Conservation (phyloP, 2,888 invertebrate species). For the Eupithecia dodoneata region DNA sequence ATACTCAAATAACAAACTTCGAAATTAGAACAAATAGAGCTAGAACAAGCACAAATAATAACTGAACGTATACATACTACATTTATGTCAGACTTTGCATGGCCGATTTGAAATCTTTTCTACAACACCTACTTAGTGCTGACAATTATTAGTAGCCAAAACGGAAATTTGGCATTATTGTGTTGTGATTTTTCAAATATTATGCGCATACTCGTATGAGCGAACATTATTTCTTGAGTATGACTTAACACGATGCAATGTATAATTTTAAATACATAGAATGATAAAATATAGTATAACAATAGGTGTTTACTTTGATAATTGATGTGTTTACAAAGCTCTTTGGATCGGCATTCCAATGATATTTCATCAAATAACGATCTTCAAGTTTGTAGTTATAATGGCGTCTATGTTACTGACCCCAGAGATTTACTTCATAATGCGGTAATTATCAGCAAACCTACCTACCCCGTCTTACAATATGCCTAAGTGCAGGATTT, state of each 20-base stretch:
- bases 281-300: not conserved
- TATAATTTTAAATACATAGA: not conserved
- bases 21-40: too few relatives aligned
- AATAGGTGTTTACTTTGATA: not conserved
- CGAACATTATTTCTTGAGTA: not conserved
- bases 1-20: too few relatives aligned
- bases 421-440: not conserved
- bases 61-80: too few relatives aligned
- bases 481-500: not conserved
- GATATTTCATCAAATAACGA: not conserved
- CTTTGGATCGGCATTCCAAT: constrained; percentile 9
- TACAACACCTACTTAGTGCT: not conserved
- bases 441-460: not conserved
- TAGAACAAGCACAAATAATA: too few relatives aligned
- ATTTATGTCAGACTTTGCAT: not conserved
- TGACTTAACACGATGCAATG: not conserved
- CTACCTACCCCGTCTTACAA: not conserved
- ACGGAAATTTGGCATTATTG: not conserved
- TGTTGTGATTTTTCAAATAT: not conserved
- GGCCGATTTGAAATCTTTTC: not conserved
- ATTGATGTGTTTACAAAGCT: constrained; percentile 31
- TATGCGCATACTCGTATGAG: too few relatives aligned
- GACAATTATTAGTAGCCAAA: not conserved
- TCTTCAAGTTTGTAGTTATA: not conserved
- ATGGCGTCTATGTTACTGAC: not conserved